Evolutionary conservation across 1,140 invertebrate species (phyloP).

Genomic region (Brachionus koreanus): DNA sequence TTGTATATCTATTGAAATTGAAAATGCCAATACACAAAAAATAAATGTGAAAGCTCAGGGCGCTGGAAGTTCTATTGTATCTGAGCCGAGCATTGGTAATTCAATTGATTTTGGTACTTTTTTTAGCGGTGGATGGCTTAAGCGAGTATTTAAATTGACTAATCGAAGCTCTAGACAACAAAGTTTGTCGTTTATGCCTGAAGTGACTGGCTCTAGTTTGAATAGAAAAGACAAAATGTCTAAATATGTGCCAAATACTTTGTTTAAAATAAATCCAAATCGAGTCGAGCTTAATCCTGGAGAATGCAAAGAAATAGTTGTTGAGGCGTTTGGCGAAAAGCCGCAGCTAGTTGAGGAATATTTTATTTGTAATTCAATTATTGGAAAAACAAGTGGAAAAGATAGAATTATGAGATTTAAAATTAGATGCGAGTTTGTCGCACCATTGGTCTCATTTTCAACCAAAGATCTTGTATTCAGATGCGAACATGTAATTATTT

Average conservation of each 20-base stretch:
- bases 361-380: slow-evolving; percentile 57
- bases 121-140: slow-evolving; percentile 50
- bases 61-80: slow-evolving; percentile 55
- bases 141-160: slow-evolving; percentile 53
- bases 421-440: slow-evolving; percentile 55
- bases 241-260: slow-evolving; percentile 47
- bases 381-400: slow-evolving; percentile 57
- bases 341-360: slow-evolving; percentile 53
- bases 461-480: slow-evolving; percentile 46
- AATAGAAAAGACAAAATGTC: neutral
- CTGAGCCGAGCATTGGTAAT: slow-evolving; percentile 52
- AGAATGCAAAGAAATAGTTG: slow-evolving; percentile 50
- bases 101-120: slow-evolving; percentile 56
- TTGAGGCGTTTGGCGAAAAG: slow-evolving; percentile 55
- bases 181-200: slow-evolving; percentile 35
- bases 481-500: slow-evolving; percentile 35
- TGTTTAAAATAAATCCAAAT: slow-evolving; percentile 54
- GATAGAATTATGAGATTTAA: slow-evolving; percentile 57
- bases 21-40: slow-evolving; percentile 50
- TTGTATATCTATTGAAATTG: slow-evolving; percentile 54
- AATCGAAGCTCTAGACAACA: slow-evolving; percentile 54
- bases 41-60: slow-evolving; percentile 54
- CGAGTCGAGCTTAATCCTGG: slow-evolving; percentile 56
- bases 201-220: neutral
- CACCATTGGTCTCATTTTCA: slow-evolving; percentile 57